Percentiles rank a stretch among this genome's conserved stretches.
phyloP scores from a whole-genome alignment of 2,113 vertebrate species.

The Anas platyrhynchos region DNA sequence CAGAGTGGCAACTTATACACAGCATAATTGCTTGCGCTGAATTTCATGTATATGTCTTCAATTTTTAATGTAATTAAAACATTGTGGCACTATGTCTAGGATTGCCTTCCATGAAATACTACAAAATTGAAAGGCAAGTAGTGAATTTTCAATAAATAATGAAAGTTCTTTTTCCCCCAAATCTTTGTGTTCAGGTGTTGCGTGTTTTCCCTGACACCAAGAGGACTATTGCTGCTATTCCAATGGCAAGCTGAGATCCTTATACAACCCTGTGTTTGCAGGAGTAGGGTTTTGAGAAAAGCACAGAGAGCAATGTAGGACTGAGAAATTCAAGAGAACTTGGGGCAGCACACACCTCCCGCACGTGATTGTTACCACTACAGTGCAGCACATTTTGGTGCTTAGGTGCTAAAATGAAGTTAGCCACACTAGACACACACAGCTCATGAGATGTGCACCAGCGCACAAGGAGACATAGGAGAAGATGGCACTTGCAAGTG shows the following conservation, averaged over 20 bases:
- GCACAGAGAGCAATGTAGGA: not conserved
- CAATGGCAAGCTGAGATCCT: not conserved
- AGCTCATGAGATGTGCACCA: not conserved
- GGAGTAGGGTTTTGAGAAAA: not conserved
- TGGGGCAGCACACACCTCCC: not conserved
- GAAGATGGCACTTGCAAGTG: not conserved
- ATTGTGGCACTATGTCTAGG: not conserved
- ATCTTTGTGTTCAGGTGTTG: not conserved
- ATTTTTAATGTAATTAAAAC: not conserved
- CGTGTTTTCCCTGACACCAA: not conserved
- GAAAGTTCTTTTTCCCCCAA: not conserved
- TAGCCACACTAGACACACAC: not conserved
- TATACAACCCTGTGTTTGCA: not conserved
- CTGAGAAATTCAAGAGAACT: not conserved
- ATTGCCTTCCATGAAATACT: not conserved
- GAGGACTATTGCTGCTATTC: not conserved
- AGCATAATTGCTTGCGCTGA: not conserved
- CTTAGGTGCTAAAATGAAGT: not conserved
- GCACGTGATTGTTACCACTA: rapidly evolving
- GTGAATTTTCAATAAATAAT: not conserved
- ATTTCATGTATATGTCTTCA: not conserved
- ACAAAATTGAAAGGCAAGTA: not conserved
- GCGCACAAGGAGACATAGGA: not conserved
- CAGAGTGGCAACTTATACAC: not conserved
- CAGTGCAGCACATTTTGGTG: not conserved